A percentile compares a stretch with the other conserved stretches of the same genome.
Evolutionary conservation across 2,888 invertebrate genomes (phyloP).

Genomic region (Platycheirus rosarum): DNA sequence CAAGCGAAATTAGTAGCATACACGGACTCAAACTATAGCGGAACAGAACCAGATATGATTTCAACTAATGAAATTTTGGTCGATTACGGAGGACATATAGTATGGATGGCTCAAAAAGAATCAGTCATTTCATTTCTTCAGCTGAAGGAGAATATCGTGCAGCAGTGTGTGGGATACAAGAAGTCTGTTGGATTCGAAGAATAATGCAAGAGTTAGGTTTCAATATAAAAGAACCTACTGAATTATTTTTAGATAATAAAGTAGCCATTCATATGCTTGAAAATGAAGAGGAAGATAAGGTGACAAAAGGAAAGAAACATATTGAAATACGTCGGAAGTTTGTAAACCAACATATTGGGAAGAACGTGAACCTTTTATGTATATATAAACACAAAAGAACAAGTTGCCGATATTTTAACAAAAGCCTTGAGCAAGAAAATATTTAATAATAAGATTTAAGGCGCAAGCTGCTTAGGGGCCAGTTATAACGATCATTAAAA

Average conservation of each 20-base stretch:
- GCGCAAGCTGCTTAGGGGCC: not conserved
- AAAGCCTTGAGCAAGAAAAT: not conserved
- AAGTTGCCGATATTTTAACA: slow-evolving; percentile 1
- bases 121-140: not conserved
- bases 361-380: not conserved
- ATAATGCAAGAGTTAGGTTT: not conserved
- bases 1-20: not conserved
- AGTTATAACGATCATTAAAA: too few species aligned
- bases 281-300: not conserved
- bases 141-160: slow-evolving; percentile 1
- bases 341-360: not conserved
- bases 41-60: not conserved
- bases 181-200: slow-evolving; percentile 1
- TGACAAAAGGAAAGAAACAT: not conserved
- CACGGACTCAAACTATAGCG: not conserved
- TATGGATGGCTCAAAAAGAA: not conserved
- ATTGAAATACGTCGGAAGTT: not conserved
- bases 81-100: not conserved
- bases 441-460: slow-evolving; percentile 1
- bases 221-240: not conserved
- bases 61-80: not conserved
- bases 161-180: not conserved
- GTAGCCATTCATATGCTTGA: slow-evolving; percentile 6
- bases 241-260: not conserved
- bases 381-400: not conserved